Conservation (phyloP, 2,113 vertebrate genomes). For the Istiophorus platypterus region DNA sequence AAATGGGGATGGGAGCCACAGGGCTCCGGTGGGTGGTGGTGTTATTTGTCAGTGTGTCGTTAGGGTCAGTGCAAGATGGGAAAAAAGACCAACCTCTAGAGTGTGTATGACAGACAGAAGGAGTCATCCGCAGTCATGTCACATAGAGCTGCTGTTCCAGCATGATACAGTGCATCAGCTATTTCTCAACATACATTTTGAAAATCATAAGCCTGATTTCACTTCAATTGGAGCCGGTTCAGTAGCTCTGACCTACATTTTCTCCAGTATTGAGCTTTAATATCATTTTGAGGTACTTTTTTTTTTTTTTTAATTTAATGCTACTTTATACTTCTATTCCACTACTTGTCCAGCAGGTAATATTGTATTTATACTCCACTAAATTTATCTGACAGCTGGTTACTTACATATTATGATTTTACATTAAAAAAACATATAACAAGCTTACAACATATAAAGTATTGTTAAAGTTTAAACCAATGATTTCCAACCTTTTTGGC, state of each 20-base stretch:
- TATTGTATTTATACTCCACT: too few species aligned
- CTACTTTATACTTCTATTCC: neutral
- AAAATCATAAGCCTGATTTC: neutral
- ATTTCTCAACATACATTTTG: neutral
- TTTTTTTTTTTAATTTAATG: too few species aligned
- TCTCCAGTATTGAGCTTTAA: neutral
- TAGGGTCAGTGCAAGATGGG: neutral
- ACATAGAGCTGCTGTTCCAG: neutral
- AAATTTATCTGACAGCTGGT: neutral
- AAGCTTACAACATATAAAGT: neutral
- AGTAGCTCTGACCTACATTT: neutral
- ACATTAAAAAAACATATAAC: neutral
- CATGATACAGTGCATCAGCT: neutral
- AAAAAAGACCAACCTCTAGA: neutral
- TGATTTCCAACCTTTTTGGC: neutral
- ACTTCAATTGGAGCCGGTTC: neutral
- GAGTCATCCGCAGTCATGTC: neutral
- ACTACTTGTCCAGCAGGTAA: neutral
- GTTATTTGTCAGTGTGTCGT: constrained; percentile 33
- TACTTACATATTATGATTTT: neutral
- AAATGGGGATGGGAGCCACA: neutral
- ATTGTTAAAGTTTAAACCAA: neutral
- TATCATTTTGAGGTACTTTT: too few species aligned
- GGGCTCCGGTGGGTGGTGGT: neutral
- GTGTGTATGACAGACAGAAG: neutral